Conservation (phyloP, 1,140 invertebrate genomes). For the Steinernema khuongi region DNA sequence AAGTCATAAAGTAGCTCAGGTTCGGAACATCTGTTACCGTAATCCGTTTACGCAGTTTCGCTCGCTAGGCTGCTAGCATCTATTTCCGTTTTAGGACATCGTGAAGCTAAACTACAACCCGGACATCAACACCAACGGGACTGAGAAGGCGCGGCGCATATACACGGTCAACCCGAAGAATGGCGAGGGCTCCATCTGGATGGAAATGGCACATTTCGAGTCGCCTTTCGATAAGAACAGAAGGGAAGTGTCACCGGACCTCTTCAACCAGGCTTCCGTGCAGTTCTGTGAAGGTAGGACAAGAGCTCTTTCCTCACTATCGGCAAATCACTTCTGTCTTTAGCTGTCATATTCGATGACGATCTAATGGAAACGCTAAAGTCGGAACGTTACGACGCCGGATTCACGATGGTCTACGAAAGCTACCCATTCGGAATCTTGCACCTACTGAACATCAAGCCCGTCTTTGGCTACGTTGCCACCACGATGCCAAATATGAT, state of each 20-base stretch:
- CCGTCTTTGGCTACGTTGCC: background rate
- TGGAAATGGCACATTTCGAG: background rate
- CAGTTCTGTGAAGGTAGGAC: slow-evolving; percentile 1
- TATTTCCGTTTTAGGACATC: background rate
- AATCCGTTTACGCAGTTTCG: background rate
- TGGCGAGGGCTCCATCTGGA: background rate
- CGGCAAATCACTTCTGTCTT: background rate
- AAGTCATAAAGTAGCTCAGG: background rate
- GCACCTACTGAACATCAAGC: slow-evolving; percentile 18
- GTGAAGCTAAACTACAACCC: background rate
- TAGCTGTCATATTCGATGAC: background rate
- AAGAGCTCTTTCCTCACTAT: background rate
- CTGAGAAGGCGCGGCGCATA: background rate
- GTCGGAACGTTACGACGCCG: slow-evolving; percentile 19
- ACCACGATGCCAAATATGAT: slow-evolving; percentile 12
- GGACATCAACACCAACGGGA: background rate
- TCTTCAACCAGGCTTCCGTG: background rate
- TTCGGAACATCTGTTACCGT: background rate
- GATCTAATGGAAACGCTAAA: slow-evolving; percentile 20
- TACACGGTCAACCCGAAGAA: background rate
- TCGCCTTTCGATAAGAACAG: background rate
- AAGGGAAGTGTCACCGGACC: background rate
- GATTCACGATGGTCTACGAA: background rate
- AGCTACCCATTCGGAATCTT: background rate
- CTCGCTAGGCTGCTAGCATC: background rate